phyloP scores from a whole-genome alignment of 1,140 invertebrate genomes.

The Polypedilum pembai region DNA sequence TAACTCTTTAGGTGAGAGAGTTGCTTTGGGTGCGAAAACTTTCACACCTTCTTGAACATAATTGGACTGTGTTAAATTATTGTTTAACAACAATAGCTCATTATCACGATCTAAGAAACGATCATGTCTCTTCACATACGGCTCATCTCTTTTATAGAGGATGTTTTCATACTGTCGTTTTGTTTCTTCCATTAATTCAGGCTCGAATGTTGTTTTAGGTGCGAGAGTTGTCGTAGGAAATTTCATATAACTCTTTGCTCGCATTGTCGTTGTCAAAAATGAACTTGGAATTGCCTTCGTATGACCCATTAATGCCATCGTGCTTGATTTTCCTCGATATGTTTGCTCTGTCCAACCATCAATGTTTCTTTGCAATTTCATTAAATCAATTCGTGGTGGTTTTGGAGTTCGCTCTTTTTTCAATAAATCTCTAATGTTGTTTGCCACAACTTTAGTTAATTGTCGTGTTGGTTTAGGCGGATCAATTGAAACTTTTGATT shows the following conservation, averaged over 20 bases:
- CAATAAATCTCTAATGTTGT: slow-evolving; percentile 39
- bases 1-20: slow-evolving; percentile 45
- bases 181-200: slow-evolving; percentile 29
- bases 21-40: slow-evolving; percentile 31
- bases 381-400: slow-evolving; percentile 58
- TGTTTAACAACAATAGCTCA: slow-evolving; percentile 30
- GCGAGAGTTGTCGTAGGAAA: slow-evolving; percentile 28
- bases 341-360: slow-evolving; percentile 77
- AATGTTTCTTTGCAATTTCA: slow-evolving; percentile 69
- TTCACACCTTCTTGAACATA: slow-evolving; percentile 25
- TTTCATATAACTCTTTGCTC: slow-evolving; percentile 38
- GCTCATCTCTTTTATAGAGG: slow-evolving; percentile 31
- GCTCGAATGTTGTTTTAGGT: slow-evolving; percentile 29
- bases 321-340: slow-evolving; percentile 51
- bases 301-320: slow-evolving; percentile 49
- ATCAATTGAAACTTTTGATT: slow-evolving; percentile 38
- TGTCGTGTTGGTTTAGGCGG: slow-evolving; percentile 36
- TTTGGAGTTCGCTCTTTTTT: slow-evolving; percentile 38
- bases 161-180: slow-evolving; percentile 31
- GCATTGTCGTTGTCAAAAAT: slow-evolving; percentile 58
- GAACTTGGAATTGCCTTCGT: slow-evolving; percentile 69
- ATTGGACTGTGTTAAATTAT: slow-evolving; percentile 31
- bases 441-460: slow-evolving; percentile 41
- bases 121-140: slow-evolving; percentile 31
- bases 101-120: slow-evolving; percentile 21